Conservation (phyloP, 2,113 vertebrate genomes). For the Lathamus discolor region DNA sequence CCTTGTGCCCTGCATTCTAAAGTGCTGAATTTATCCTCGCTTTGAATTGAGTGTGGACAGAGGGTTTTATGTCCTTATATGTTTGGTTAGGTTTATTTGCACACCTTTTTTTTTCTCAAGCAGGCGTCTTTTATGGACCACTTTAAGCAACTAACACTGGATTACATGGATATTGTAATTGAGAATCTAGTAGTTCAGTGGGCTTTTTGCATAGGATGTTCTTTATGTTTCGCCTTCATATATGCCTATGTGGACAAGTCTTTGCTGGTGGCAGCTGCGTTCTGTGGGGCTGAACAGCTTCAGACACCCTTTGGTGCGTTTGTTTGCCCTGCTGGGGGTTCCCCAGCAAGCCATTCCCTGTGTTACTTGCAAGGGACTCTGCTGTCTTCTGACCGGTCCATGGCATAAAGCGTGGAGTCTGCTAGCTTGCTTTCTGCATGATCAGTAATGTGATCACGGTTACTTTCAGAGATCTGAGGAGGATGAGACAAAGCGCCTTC, state of each 20-base stretch:
- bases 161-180: neutral
- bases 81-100: neutral
- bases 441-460: neutral
- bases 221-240: neutral
- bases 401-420: fast-evolving
- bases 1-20: neutral
- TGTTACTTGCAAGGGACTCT: neutral
- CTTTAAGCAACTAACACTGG: neutral
- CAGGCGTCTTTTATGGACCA: neutral
- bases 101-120: neutral
- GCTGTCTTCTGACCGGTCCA: neutral
- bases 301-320: neutral
- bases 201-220: neutral
- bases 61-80: neutral
- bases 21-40: neutral
- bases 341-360: neutral
- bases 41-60: neutral
- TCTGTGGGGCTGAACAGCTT: neutral
- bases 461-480: slow-evolving; percentile 81
- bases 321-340: neutral
- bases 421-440: neutral
- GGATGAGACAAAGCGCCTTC: slow-evolving; percentile 81
- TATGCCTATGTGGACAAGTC: neutral
- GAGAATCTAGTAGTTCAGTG: neutral
- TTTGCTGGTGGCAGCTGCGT: neutral